Base-by-base conservation (phyloP, 2,113 vertebrate genomes). In the Tupaia chinensis region DNA sequence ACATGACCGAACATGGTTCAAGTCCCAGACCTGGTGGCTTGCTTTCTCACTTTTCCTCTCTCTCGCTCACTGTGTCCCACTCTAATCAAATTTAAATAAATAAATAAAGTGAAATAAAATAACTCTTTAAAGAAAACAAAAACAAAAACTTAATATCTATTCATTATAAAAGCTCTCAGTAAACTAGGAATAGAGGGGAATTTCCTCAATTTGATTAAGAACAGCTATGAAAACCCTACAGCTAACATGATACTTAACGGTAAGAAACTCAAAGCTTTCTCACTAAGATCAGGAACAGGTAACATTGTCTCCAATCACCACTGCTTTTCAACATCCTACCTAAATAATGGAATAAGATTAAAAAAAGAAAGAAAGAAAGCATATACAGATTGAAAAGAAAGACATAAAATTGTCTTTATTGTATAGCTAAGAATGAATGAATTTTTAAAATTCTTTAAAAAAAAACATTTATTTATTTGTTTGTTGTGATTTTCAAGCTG, bases 321-420 rank as follows among this genome's bases (percentile, higher is more conserved):
- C 32, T 13, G 44, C 23, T 81, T 88, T 81, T 58, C 44, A 81
- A 23, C 44, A 29, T 19, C n/a, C 44, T 73, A 27, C 16, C 27
- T 63, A 72, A 32, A 19, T 32, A 87, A 80, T 73, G 22, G n/a
- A 56, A 73, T 56, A 80, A 73, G 34, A 81, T 7, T 7, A 87
- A 79, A 76, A 87, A 72, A 81, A 93, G 44, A 32, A 32, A 32
- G 27, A 93, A 81, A 81, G 56, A 93, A 72, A 93, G 56, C 12
- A 16, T n/a, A 65, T 58, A 27, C 11, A 56, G 11, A 22, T 56
- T 66, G 3, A 16, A 12, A 81, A 54, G 19, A 32, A 54, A 72
- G 58, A 73, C 80, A 81, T 27, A 54, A 79, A 70, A 29, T 16
- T 61, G 61, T 63, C 11, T 80, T 81, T 92, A 53, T 68, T 60